Conservation (phyloP, 2,113 vertebrate species). For the Menura novaehollandiae region DNA sequence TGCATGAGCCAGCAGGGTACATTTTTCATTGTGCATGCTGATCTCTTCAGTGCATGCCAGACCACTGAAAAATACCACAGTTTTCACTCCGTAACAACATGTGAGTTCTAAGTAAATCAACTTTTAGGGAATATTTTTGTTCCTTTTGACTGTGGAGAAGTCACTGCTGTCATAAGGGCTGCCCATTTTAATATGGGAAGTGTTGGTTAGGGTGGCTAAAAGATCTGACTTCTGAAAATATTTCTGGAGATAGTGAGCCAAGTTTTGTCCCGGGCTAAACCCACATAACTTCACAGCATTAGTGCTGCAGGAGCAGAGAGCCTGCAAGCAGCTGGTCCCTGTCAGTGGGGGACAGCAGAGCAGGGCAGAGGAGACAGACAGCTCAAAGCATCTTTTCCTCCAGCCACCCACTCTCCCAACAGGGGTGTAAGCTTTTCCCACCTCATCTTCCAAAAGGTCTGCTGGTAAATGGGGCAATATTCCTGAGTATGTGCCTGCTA, state of each 20-base stretch:
- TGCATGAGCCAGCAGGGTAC: background rate
- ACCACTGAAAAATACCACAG: background rate
- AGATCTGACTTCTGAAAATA: background rate
- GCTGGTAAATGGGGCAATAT: background rate
- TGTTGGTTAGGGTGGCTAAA: background rate
- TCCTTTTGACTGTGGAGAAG: background rate
- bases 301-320: background rate
- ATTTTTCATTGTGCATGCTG: background rate
- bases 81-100: background rate
- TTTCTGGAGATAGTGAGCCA: background rate
- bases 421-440: background rate
- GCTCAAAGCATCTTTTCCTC: background rate
- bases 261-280: background rate
- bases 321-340: background rate
- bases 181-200: background rate
- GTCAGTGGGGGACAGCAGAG: background rate
- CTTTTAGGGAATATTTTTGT: background rate
- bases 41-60: background rate
- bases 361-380: background rate
- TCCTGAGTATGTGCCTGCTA: background rate
- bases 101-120: background rate
- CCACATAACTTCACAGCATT: background rate
- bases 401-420: background rate
- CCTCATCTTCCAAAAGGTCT: background rate
- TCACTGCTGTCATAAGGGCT: background rate